Evolutionary conservation across 2,797 vertebrate genomes (phyloP).

Genomic region (Siniperca obscura): DNA sequence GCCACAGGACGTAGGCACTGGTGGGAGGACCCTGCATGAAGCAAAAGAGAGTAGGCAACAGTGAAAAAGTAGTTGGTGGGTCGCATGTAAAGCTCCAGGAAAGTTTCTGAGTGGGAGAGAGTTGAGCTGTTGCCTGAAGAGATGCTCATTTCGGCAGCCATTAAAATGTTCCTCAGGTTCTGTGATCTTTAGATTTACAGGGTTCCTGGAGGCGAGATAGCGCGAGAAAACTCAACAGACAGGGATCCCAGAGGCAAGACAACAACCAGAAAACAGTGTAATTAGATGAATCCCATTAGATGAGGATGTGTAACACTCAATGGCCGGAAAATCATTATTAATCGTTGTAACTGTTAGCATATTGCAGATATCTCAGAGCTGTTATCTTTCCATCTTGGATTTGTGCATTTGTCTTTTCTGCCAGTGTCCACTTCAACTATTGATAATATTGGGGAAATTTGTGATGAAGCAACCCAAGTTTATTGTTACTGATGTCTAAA

Average conservation of each 20-base stretch:
- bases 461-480: neutral
- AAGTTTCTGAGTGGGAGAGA: slow-evolving; percentile 76
- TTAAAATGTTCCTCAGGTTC: slow-evolving; percentile 76
- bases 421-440: neutral
- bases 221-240: slow-evolving; percentile 54
- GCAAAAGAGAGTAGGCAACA: slow-evolving; percentile 54
- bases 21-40: slow-evolving; percentile 48
- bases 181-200: slow-evolving; percentile 73
- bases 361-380: slow-evolving; percentile 19
- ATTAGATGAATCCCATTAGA: slow-evolving; percentile 73
- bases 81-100: slow-evolving; percentile 61
- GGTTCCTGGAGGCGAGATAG: slow-evolving; percentile 66
- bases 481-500: neutral
- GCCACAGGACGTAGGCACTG: slow-evolving; percentile 41
- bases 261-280: slow-evolving; percentile 69
- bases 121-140: slow-evolving; percentile 74
- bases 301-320: slow-evolving; percentile 63
- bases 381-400: slow-evolving; percentile 20
- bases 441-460: neutral
- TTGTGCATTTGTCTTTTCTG: neutral
- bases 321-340: slow-evolving; percentile 59
- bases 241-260: slow-evolving; percentile 69
- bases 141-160: slow-evolving; percentile 73
- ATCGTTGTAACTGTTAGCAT: slow-evolving; percentile 32
- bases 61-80: slow-evolving; percentile 50